Conservation (phyloP, 2,113 vertebrate genomes). For the Ictalurus furcatus region DNA sequence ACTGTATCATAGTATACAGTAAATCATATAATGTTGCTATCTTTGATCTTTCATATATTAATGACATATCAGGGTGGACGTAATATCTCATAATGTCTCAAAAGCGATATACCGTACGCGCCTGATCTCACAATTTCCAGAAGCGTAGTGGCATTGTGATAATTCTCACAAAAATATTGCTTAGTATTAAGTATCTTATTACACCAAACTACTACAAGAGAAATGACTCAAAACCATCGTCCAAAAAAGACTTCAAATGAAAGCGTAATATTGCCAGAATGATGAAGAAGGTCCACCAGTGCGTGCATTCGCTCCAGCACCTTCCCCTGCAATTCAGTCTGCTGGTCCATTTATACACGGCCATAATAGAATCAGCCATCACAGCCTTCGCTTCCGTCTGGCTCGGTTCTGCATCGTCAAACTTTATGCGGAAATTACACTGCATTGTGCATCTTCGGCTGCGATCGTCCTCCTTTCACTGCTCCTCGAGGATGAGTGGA, state of each 20-base stretch:
- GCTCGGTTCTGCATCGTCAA: conserved; percentile 25
- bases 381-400: conserved; percentile 3
- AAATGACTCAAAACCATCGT: neutral
- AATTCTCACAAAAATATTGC: neutral
- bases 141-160: neutral
- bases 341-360: neutral
- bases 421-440: conserved; percentile 22
- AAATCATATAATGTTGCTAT: neutral
- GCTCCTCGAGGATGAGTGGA: neutral
- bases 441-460: neutral
- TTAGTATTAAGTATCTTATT: neutral
- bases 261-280: neutral
- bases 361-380: conserved; percentile 9
- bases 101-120: neutral
- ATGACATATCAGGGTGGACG: neutral
- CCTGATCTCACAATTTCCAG: neutral
- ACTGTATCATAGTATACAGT: neutral
- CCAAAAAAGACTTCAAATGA: neutral
- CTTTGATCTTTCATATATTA: neutral
- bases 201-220: neutral
- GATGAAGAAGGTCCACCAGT: neutral
- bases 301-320: neutral
- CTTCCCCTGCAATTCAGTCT: neutral
- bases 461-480: neutral
- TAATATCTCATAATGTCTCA: too few relatives aligned